Conservation (phyloP, 2,888 invertebrate genomes). For the Strigamia transsilvanica region DNA sequence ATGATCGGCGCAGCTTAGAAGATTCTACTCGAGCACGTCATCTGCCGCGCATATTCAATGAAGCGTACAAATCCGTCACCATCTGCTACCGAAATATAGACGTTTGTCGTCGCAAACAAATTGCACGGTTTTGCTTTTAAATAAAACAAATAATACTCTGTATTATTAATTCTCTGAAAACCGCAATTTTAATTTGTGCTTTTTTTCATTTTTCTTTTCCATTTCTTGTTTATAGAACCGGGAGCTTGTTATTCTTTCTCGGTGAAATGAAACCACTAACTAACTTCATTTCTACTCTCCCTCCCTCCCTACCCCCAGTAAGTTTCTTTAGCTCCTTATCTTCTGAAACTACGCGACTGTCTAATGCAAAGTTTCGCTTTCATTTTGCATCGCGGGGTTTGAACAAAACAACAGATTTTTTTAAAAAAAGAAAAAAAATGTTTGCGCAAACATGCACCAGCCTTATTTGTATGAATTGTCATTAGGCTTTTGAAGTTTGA, state of each 20-base stretch:
- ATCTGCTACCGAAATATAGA: constrained; percentile 4
- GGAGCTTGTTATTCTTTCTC: not conserved
- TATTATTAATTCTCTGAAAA: no score
- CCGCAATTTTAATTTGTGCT: no score
- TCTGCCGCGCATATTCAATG: constrained; percentile 35
- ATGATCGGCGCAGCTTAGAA: not conserved
- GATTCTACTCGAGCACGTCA: constrained; percentile 5
- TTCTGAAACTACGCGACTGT: not conserved
- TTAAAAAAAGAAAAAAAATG: not conserved
- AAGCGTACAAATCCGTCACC: not conserved
- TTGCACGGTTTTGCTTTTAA: not conserved
- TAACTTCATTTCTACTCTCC: not conserved
- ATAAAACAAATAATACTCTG: not conserved
- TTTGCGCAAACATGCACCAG: not conserved
- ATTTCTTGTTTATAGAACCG: no score
- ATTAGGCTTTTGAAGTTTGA: not conserved
- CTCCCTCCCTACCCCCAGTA: not conserved
- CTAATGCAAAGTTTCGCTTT: constrained; percentile 27
- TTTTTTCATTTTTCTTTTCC: no score
- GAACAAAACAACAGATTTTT: not conserved
- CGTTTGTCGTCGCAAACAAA: not conserved
- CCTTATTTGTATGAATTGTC: constrained; percentile 6
- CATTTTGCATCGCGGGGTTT: not conserved
- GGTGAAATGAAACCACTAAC: constrained; percentile 7
- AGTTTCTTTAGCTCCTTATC: constrained; percentile 16